Percentiles rank a stretch among this genome's conserved stretches.
Evolutionary conservation across 2,888 invertebrate genomes (phyloP).

Genomic region (Andrena praecox): DNA sequence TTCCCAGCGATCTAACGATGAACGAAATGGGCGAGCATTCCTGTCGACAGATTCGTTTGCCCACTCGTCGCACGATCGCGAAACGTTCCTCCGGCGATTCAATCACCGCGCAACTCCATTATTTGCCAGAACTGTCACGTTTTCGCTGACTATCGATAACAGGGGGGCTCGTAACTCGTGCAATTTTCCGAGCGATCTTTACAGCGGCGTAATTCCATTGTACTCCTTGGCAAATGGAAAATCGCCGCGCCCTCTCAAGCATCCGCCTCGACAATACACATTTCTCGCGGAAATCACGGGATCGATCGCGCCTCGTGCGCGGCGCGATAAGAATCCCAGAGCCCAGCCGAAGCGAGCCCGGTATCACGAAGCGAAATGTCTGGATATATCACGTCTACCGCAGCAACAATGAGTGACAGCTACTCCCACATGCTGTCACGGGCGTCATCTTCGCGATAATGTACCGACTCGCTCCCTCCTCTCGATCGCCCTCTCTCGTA

Average conservation of each 20-base stretch:
- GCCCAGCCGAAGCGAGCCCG: conserved; percentile 37
- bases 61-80: conserved; percentile 18
- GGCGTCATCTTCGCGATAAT: conserved; percentile 79
- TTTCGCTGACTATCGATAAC: neutral
- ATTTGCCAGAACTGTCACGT: neutral
- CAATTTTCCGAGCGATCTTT: too few relatives aligned
- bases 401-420: conserved; percentile 84
- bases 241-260: neutral
- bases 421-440: conserved; percentile 84
- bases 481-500: conserved; percentile 69
- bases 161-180: neutral
- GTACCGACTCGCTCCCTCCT: conserved; percentile 69
- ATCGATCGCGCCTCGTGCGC: conserved; percentile 60
- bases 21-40: conserved; percentile 17
- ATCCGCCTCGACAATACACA: neutral
- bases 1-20: conserved; percentile 9
- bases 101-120: neutral
- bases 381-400: conserved; percentile 76
- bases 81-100: conserved; percentile 35
- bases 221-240: too few relatives aligned
- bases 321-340: conserved; percentile 67
- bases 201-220: too few relatives aligned
- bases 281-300: conserved; percentile 39
- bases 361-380: conserved; percentile 72
- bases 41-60: conserved; percentile 42